phyloP scores from a whole-genome alignment of 2,113 vertebrate species.

The Syngnathus floridae region DNA sequence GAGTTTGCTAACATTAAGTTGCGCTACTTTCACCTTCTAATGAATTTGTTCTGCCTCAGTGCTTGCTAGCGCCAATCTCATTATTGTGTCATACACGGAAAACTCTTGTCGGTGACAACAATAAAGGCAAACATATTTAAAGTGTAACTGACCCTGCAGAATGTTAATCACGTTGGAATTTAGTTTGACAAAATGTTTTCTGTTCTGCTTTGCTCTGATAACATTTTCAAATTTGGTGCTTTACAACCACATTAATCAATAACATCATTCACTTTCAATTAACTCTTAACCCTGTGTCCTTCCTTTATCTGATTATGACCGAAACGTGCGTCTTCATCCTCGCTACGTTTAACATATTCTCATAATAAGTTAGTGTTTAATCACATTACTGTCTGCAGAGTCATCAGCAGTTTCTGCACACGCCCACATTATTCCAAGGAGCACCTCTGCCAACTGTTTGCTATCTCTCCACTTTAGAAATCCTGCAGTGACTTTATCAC shows the following conservation, averaged over 20 bases:
- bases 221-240: too few species aligned
- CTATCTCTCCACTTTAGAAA: not conserved
- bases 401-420: slow-evolving; percentile 14
- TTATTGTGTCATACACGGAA: slow-evolving; percentile 5
- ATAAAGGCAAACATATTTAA: not conserved
- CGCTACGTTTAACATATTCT: slow-evolving; percentile 1
- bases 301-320: slow-evolving; percentile 5
- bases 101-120: not conserved
- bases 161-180: slow-evolving; percentile 6
- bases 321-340: not conserved
- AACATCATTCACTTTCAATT: not conserved
- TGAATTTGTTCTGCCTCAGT: slow-evolving; percentile 22
- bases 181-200: not conserved
- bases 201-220: not conserved
- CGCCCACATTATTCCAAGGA: slow-evolving; percentile 9
- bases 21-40: slow-evolving; percentile 28
- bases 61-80: not conserved
- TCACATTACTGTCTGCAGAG: slow-evolving; percentile 10
- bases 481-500: not conserved
- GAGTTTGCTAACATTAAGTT: slow-evolving; percentile 42
- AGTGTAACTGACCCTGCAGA: not conserved
- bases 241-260: not conserved
- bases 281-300: not conserved
- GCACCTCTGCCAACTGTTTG: slow-evolving; percentile 2
- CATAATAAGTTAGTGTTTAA: slow-evolving; percentile 8